Base-by-base conservation (phyloP, 2,888 invertebrate genomes). In the Temnothorax unifasciatus region DNA sequence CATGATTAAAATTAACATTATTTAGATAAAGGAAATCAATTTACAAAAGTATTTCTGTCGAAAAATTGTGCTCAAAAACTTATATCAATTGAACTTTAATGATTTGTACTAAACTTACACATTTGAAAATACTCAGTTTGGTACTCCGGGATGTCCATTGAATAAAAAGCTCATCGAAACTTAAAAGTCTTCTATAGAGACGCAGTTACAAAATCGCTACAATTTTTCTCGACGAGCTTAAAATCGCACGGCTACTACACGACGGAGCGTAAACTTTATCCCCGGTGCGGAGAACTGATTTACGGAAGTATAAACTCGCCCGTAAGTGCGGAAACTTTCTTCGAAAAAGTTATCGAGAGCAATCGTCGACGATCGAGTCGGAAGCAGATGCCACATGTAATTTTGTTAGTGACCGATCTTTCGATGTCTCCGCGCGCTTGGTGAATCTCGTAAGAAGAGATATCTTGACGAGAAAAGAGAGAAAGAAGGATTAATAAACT, bases 241-340 rank as follows among this genome's bases (percentile, higher is more conserved):
- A 81, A 59, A 73, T 61, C 59, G 25, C 25, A 25, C 59, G 21
- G 44, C 57, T 71, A 21, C n/a, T 47, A n/a, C 73, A 18, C 47
- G 50, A 81, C 50, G 34, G 47, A 71, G 73, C 73, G 59, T 59
- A 81, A 81, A 81, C 59, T 81, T 81, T 50, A 79, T 79, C 47
- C 76, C 41, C 38, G n/a, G 9, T 18, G 13, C 61, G 75, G 82
- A 82, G 69, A 84, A 87, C 83, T 85, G 89, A 82, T 81, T 74
- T 50, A 77, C 29, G 34, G 83, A 85, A 86, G 82, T 84, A 68
- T 68, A 89, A 89, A 89, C 83, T 89, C 73, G 76, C 52, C 54
- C 66, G 81, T 73, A 71, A 85, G 85, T 85, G 63, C 82, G 77
- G 61, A 87, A 89, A 87, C 82, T 89, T 89, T 83, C 54, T 64